Conservation (phyloP, 2,888 invertebrate species). For the Leptinotarsa haldemani region DNA sequence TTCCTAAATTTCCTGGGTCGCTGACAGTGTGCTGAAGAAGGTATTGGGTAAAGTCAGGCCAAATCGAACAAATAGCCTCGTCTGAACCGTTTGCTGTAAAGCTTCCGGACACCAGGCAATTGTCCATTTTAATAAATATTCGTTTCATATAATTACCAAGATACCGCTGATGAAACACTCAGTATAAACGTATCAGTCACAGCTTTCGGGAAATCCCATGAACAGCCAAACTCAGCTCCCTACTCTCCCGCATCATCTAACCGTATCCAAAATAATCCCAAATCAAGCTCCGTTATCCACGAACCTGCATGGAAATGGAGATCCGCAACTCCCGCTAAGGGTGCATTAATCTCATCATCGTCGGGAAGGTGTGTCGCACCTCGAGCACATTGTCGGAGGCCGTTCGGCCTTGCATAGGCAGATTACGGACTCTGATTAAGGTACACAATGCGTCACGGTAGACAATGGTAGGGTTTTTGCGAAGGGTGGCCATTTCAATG, state of each 20-base stretch:
- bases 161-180: no score
- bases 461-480: constrained; percentile 55
- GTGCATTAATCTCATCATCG: constrained; percentile 59
- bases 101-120: no score
- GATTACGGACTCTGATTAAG: constrained; percentile 59
- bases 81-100: no score
- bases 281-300: constrained; percentile 45
- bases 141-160: no score
- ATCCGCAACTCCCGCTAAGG: constrained; percentile 35
- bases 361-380: constrained; percentile 57
- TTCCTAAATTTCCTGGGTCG: no score
- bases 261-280: constrained; percentile 16
- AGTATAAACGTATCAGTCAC: no score
- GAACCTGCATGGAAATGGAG: constrained; percentile 34
- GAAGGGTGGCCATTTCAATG: constrained; percentile 56
- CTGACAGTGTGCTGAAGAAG: no score
- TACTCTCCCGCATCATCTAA: constrained; percentile 1
- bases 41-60: no score
- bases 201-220: neutral
- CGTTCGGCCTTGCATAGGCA: constrained; percentile 60
- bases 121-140: no score
- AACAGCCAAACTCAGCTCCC: neutral
- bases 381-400: constrained; percentile 58
- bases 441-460: constrained; percentile 55
- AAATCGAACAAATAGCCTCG: no score